Base-by-base conservation (phyloP, 2,888 invertebrate species). In the Heteromyza rotundicornis region DNA sequence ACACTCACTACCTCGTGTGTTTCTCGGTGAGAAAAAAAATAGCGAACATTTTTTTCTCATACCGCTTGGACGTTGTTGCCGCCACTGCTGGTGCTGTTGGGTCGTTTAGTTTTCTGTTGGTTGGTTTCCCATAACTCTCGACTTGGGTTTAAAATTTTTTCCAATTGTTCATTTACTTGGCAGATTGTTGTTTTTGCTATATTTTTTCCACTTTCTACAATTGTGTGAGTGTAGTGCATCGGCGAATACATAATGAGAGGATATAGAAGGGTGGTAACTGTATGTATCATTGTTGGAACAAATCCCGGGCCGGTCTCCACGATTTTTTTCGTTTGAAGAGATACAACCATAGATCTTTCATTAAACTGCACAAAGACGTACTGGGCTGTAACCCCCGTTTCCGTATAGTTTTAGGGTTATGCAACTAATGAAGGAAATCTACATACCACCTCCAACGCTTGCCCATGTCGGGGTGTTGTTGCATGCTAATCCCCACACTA, bases 61-160 rank as follows among this genome's bases (percentile, higher is more conserved):
- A 16, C 17, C 35, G 22, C 27, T 14, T 19, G 40, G 40, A 40
- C 40, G 5, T 20, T 47, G 20, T 20, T 47, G 47, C 47, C 2
- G 40, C 27, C 47, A 36, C 20, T 32, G 55, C 16, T 20, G 10
- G 20, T n/a, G 55, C 47, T 55, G 23, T 19, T 47, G 47, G 40
- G 47, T 47, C 47, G 19, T 20, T 14, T 40, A 3, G 40, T n/a
- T 7, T 59, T 8, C 19, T 44, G n/a, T n/a, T n/a, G n/a, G 58
- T 50, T 54, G 49, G 62, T 58, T 32, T 24, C 47, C 57, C 54
- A 54, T 54, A 62, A 62, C 59, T 40, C 57, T 57, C 32, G 58
- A 53, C 62, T 54, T 50, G 32, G 52, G 22, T 55, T 27, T 32
- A 55, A 49, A 55, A 49, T 40, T 55, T 20, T 49, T 47, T 57